Evolutionary conservation across 2,888 invertebrate genomes (phyloP).

Genomic region (Lepidochrysops patricia): DNA sequence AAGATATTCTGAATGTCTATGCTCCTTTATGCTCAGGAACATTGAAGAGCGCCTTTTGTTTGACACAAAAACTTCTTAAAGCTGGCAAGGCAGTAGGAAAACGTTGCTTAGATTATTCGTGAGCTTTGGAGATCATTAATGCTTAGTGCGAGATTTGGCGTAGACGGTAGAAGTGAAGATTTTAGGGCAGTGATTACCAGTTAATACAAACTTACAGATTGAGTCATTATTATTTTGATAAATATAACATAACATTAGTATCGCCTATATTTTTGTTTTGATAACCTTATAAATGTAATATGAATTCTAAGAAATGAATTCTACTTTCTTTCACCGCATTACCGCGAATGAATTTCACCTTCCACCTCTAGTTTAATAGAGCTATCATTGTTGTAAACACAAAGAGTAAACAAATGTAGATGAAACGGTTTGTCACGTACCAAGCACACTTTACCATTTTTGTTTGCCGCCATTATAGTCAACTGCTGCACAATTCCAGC

Average conservation of each 20-base stretch:
- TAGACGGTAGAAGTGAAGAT: background rate
- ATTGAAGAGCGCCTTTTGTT: background rate
- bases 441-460: background rate
- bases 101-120: background rate
- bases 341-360: background rate
- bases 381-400: background rate
- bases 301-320: background rate
- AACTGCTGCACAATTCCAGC: background rate
- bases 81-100: background rate
- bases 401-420: background rate
- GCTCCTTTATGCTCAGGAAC: background rate
- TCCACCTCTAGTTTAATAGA: background rate
- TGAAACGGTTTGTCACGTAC: background rate
- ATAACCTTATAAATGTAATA: too few species aligned
- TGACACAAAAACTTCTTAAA: background rate
- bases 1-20: background rate
- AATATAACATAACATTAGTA: too few species aligned
- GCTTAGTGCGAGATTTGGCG: background rate
- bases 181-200: background rate
- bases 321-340: background rate
- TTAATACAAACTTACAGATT: too few species aligned
- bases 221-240: too few species aligned
- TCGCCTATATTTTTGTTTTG: background rate
- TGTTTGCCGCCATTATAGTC: background rate
- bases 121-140: background rate